Percentiles rank a stretch among this genome's conserved stretches.
phyloP scores from a whole-genome alignment of 2,113 vertebrate species.

The Sterna hirundo region DNA sequence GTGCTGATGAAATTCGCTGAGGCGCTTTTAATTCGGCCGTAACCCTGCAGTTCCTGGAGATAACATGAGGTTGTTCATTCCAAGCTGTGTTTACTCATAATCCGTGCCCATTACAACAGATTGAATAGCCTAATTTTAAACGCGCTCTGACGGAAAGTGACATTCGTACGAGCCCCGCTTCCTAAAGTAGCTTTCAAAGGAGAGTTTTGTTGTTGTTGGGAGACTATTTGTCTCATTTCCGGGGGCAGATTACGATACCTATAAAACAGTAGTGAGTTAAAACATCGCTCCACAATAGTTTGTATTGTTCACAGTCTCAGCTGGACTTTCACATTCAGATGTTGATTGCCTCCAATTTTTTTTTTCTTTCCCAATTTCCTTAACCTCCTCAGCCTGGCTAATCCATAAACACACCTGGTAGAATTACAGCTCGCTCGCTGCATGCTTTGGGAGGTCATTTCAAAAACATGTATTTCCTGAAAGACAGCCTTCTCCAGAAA shows the following conservation, averaged over 20 bases:
- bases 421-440: not conserved
- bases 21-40: not conserved
- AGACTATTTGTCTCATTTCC: conserved; percentile 64
- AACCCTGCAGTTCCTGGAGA: conserved; percentile 9
- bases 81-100: conserved; percentile 47
- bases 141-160: not conserved
- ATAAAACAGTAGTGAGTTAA: conserved; percentile 63
- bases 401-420: conserved; percentile 43
- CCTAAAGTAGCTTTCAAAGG: conserved; percentile 66
- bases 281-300: conserved; percentile 47
- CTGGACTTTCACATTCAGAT: conserved; percentile 64
- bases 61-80: not conserved
- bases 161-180: conserved; percentile 49
- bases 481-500: not conserved
- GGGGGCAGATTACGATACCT: conserved; percentile 64
- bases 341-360: conserved; percentile 47
- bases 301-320: conserved; percentile 47
- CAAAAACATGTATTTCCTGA: not conserved
- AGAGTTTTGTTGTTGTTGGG: conserved; percentile 50
- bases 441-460: not conserved
- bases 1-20: conserved; percentile 25
- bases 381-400: not conserved
- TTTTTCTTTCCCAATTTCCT: not conserved
- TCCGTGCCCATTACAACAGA: conserved; percentile 39
- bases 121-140: conserved; percentile 57